phyloP scores from a whole-genome alignment of 2,888 invertebrate genomes.

The Acanthococcus lagerstroemiae region DNA sequence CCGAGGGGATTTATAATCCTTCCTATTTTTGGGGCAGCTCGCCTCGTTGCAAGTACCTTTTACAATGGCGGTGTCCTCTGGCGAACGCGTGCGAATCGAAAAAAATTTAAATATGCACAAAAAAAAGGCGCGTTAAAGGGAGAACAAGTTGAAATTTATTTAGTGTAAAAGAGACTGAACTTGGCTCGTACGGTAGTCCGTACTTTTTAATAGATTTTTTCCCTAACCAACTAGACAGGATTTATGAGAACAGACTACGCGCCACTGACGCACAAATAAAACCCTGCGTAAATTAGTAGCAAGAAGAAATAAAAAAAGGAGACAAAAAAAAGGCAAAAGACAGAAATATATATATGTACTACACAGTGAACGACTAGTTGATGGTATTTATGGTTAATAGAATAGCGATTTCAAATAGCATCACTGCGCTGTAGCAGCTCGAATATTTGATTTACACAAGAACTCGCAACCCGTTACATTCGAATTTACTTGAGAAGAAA shows the following conservation, averaged over 20 bases:
- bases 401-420: too few species aligned
- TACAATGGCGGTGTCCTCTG: neutral
- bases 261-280: conserved; percentile 23
- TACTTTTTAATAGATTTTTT: conserved; percentile 3
- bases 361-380: too few species aligned
- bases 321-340: neutral
- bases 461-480: too few species aligned
- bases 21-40: neutral
- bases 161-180: neutral
- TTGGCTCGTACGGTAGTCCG: conserved; percentile 12
- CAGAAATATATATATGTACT: neutral
- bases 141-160: neutral
- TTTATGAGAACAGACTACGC: conserved; percentile 23
- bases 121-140: neutral
- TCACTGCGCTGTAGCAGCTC: too few species aligned
- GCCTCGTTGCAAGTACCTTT: neutral
- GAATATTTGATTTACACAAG: too few species aligned
- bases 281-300: conserved; percentile 18
- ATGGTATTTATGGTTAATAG: too few species aligned
- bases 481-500: too few species aligned
- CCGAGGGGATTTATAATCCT: neutral
- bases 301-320: neutral
- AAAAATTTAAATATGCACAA: neutral
- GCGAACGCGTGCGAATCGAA: neutral
- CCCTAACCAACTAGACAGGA: conserved; percentile 11